Evolutionary conservation across 2,888 invertebrate species (phyloP).

Genomic region (Magallana nippona): DNA sequence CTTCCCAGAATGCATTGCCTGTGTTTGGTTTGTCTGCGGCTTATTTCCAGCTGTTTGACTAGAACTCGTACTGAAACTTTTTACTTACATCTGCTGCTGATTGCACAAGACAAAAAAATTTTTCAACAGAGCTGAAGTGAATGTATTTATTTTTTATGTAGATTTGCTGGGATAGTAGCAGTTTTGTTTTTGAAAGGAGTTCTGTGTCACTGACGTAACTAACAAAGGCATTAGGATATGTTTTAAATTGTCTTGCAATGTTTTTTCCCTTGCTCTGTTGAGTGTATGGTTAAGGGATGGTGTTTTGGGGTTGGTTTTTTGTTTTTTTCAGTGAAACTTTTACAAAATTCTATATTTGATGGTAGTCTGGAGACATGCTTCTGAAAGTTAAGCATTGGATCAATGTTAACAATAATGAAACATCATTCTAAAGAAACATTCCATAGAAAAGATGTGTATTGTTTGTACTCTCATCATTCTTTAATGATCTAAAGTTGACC

Average conservation of each 20-base stretch:
- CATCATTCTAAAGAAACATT: too few relatives aligned
- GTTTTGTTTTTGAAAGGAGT: not conserved
- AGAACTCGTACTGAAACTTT: too few relatives aligned
- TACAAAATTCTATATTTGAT: not conserved
- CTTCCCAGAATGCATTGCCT: too few relatives aligned
- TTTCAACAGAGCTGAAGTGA: not conserved
- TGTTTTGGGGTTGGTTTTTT: not conserved
- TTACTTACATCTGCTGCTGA: slow-evolving; percentile 15
- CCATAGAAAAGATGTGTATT: too few relatives aligned
- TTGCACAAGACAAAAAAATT: not conserved
- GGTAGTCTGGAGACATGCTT: not conserved
- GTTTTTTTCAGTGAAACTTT: not conserved
- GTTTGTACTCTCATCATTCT: too few relatives aligned
- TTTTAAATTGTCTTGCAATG: not conserved
- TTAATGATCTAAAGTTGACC: too few relatives aligned
- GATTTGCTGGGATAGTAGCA: not conserved
- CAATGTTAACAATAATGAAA: too few relatives aligned
- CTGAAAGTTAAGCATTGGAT: too few relatives aligned
- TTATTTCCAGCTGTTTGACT: too few relatives aligned
- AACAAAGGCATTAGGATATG: not conserved
- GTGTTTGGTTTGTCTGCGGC: too few relatives aligned
- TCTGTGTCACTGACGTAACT: slow-evolving; percentile 24
- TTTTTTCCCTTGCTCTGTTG: slow-evolving; percentile 6
- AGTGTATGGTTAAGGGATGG: not conserved
- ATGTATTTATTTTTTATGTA: slow-evolving; percentile 11